Percentiles rank a stretch among this genome's conserved stretches.
phyloP scores from a whole-genome alignment of 2,797 vertebrate genomes.

The Crenichthys baileyi region DNA sequence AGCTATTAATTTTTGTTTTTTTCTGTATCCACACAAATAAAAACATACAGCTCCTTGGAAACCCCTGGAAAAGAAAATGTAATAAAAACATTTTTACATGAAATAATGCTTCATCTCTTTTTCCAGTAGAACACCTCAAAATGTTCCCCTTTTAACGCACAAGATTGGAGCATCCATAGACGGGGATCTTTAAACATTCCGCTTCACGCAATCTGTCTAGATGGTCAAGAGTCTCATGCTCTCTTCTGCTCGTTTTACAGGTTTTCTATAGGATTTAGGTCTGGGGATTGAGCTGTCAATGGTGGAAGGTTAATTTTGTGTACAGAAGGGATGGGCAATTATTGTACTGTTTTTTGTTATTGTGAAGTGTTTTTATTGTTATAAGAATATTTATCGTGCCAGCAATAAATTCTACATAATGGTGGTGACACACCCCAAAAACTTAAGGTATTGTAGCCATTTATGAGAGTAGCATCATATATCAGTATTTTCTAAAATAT shows the following conservation, averaged over 20 bases:
- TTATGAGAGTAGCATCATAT: neutral
- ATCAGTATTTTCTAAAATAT: neutral
- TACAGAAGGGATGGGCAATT: neutral
- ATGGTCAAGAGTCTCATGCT: no score
- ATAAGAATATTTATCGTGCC: neutral
- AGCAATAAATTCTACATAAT: neutral
- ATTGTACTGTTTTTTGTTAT: neutral
- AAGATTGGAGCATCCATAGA: no score
- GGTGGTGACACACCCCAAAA: neutral
- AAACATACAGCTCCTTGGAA: neutral
- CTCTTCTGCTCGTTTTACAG: neutral
- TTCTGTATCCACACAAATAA: neutral
- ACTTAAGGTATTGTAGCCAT: neutral
- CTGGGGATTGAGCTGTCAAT: neutral
- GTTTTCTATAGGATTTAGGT: neutral
- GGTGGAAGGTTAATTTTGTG: neutral
- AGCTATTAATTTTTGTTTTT: neutral
- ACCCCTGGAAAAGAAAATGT: neutral
- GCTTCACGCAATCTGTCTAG: no score
- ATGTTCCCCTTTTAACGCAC: no score
- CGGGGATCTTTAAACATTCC: no score
- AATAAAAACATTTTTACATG: no score
- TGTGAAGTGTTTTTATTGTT: no score
- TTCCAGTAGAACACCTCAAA: no score
- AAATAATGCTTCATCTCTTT: no score